These are phyloP conservation scores for rabbit (Oryctolagus cuniculus) DNA, from an alignment of 2,113 vertebrate species.

Conservation along the genomic window mOryCun1.1 NC_091432.1:16689501-16690000, in stretches of 20 bases:
- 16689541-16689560: slow-evolving; percentile 16
- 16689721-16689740: slow-evolving; percentile 27
- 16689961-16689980: no score
- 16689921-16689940: no score
- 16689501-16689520: slow-evolving; percentile 32
- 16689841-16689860: neutral
- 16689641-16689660: neutral
- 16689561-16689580: neutral
- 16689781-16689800: neutral
- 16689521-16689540: neutral
- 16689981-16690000: no score
- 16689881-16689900: neutral
- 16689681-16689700: neutral
- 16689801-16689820: neutral
- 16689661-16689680: slow-evolving; percentile 54
- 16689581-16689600: neutral
- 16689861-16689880: neutral
- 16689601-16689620: neutral
- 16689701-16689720: neutral
- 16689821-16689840: neutral
- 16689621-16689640: slow-evolving; percentile 45
- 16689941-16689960: no score
- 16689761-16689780: slow-evolving; percentile 7
- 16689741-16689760: neutral
- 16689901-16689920: no score